Percentiles rank a stretch among this genome's conserved stretches.
phyloP scores from a whole-genome alignment of 2,113 vertebrate species.

The Eulemur rufifrons region DNA sequence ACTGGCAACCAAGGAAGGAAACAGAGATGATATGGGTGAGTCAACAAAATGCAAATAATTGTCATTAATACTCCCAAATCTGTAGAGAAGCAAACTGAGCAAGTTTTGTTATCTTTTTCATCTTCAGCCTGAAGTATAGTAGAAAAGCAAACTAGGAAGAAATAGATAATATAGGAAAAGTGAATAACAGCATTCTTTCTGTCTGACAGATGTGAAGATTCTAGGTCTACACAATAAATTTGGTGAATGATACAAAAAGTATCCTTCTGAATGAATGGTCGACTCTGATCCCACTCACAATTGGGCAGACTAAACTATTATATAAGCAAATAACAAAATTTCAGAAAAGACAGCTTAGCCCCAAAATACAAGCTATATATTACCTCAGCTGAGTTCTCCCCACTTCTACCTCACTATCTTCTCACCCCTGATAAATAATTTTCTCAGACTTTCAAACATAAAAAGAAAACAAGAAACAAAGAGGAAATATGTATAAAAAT shows the following conservation, averaged over 20 bases:
- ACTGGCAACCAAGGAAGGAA: not conserved
- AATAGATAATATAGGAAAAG: not conserved
- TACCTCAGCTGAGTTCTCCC: not conserved
- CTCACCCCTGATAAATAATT: not conserved
- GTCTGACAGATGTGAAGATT: not conserved
- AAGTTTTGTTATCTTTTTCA: not conserved
- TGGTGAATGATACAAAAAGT: not conserved
- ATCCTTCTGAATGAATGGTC: not conserved
- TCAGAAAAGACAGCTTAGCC: not conserved
- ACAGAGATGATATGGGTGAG: not conserved
- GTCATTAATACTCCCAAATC: not conserved
- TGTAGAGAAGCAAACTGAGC: not conserved
- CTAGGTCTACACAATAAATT: not conserved
- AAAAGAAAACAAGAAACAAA: constrained; percentile 9
- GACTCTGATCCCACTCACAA: not conserved
- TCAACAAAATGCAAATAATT: constrained; percentile 8
- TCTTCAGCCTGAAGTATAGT: not conserved
- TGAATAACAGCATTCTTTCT: not conserved
- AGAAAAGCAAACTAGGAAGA: constrained; percentile 7
- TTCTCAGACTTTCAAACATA: not conserved
- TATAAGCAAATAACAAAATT: not conserved
- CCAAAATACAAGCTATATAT: not conserved
- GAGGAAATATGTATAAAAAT: not conserved
- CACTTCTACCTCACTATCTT: not conserved
- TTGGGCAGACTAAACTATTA: not conserved